Evolutionary conservation across 2,888 invertebrate genomes (phyloP).

Genomic region (Nomada fucata): DNA sequence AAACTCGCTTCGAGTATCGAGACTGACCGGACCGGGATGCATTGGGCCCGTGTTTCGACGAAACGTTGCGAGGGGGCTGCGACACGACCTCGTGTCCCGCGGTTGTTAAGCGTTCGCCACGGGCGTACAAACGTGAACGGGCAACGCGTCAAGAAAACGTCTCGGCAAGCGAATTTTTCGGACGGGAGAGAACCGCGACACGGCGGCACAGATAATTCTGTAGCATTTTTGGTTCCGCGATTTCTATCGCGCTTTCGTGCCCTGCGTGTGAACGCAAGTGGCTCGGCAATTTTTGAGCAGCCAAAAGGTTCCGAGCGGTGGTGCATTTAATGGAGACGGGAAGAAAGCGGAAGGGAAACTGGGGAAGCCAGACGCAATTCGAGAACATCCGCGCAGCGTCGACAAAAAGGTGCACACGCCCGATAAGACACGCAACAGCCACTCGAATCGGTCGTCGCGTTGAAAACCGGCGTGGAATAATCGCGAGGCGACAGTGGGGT

Average conservation of each 20-base stretch:
- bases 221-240: too few relatives aligned
- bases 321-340: too few relatives aligned
- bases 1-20: slow-evolving; percentile 57
- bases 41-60: slow-evolving; percentile 31
- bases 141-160: too few relatives aligned
- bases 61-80: slow-evolving; percentile 9
- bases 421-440: background rate
- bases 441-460: background rate
- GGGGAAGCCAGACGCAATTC: background rate
- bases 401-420: background rate
- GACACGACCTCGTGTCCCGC: slow-evolving; percentile 52
- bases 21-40: slow-evolving; percentile 32
- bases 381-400: background rate
- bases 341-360: too few relatives aligned
- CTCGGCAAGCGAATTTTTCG: background rate
- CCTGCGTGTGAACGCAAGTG: too few relatives aligned
- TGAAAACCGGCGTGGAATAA: slow-evolving; percentile 2
- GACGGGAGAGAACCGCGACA: slow-evolving; percentile 45
- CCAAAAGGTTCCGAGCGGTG: too few relatives aligned
- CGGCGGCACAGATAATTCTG: too few relatives aligned
- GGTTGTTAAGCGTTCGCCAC: slow-evolving; percentile 47
- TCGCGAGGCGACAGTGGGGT: slow-evolving; percentile 11
- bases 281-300: too few relatives aligned
- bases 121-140: background rate
- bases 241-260: too few relatives aligned